A percentile compares a stretch with the other conserved stretches of the same genome.
Evolutionary conservation across 30 jellyfish, hydroid and myxozoan genomes (phyloP).

Genomic region (Turritopsis dohrnii): DNA sequence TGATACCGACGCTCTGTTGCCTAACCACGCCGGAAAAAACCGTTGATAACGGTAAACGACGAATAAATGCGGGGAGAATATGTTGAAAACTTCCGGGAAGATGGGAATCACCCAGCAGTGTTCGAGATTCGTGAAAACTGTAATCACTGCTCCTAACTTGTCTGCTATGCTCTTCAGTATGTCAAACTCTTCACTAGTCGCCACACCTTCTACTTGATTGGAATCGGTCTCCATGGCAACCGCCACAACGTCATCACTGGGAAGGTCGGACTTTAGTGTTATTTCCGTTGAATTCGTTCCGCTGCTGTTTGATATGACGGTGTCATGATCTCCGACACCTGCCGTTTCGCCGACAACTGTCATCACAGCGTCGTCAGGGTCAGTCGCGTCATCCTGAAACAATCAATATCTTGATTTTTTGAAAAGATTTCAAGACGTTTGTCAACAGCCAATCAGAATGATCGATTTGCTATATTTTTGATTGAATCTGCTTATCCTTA

Average conservation of each 20-base stretch:
- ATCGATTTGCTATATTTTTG: no score
- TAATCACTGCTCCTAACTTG: conserved; percentile 50
- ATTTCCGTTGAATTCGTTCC: neutral
- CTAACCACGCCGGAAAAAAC: conserved; percentile 55
- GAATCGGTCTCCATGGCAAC: conserved; percentile 8
- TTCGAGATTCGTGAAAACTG: conserved; percentile 57
- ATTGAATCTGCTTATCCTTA: no score
- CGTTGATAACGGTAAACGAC: conserved; percentile 44
- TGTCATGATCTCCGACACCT: neutral
- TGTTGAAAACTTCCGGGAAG: conserved; percentile 52
- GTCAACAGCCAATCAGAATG: no score
- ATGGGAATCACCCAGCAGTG: conserved; percentile 77
- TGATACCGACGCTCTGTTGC: conserved; percentile 35
- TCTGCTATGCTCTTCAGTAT: conserved; percentile 49
- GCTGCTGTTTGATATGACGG: neutral
- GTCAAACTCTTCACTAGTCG: conserved; percentile 65
- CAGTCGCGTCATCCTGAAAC: neutral
- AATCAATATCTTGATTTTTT: no score
- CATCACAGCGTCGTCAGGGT: neutral
- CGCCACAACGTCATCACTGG: neutral
- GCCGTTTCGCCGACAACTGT: neutral
- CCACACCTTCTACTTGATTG: conserved; percentile 12
- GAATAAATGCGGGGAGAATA: conserved; percentile 60
- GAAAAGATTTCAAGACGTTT: no score
- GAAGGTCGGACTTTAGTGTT: neutral